These are phyloP conservation scores for Liopterus haemorrhoidalis DNA, from an alignment of 2,888 invertebrate genomes.

Conservation along the genomic window DNA sequence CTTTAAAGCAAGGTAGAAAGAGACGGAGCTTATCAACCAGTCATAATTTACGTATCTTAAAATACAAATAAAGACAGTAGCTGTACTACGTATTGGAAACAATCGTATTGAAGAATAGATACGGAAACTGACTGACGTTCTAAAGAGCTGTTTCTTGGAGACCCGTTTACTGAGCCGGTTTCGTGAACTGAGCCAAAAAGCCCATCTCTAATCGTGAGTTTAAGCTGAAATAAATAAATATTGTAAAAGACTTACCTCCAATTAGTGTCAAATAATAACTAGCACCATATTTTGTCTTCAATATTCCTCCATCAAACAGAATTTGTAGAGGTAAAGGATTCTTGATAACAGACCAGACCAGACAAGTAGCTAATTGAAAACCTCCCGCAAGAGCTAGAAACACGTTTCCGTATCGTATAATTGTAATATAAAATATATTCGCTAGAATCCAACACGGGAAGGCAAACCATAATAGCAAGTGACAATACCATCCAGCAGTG, in stretches of 20 bases:
- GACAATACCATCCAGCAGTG: slow-evolving; percentile 55
- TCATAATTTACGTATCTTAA: too few relatives aligned
- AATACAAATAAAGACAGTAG: too few relatives aligned
- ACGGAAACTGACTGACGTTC: too few relatives aligned
- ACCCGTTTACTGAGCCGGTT: background rate
- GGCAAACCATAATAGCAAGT: slow-evolving; percentile 53
- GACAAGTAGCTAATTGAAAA: slow-evolving; percentile 49
- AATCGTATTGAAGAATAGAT: too few relatives aligned
- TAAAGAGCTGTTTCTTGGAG: too few relatives aligned
- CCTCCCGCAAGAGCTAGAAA: slow-evolving; percentile 48
- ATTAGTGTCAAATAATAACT: slow-evolving; percentile 50
- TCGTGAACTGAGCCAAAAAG: too few relatives aligned
- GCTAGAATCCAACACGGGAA: slow-evolving; percentile 53
- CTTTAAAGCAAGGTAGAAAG: too few relatives aligned
- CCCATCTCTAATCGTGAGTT: too few relatives aligned
- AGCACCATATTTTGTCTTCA: slow-evolving; percentile 47
- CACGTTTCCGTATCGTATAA: slow-evolving; percentile 50
- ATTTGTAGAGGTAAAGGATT: slow-evolving; percentile 50
- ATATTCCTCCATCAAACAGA: slow-evolving; percentile 47
- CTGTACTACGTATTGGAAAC: too few relatives aligned
- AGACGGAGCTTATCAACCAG: too few relatives aligned
- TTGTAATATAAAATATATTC: slow-evolving; percentile 50
- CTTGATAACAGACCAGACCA: slow-evolving; percentile 48
- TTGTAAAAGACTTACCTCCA: too few relatives aligned
- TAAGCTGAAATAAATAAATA: too few relatives aligned